Base-by-base conservation (phyloP, 2,113 vertebrate species). In the Loxodonta africana region DNA sequence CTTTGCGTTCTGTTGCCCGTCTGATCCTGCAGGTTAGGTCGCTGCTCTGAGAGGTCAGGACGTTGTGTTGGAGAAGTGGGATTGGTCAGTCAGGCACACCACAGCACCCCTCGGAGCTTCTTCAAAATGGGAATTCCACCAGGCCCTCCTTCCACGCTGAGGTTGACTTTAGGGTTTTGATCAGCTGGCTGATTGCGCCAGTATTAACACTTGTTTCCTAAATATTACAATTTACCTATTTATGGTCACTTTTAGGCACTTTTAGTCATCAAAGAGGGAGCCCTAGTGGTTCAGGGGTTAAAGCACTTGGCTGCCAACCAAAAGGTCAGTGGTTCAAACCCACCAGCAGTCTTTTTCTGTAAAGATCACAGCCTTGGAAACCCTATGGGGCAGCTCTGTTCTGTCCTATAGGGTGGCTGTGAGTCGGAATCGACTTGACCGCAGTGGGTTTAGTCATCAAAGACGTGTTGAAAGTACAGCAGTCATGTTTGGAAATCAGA, bases 171-270 rank as follows among this genome's bases (percentile, higher is more conserved):
- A 51, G 33, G 20, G 46, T 44, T 88, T 91, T 57, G 12, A 65
- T 83, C 63, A 92, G 28, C 53, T 88, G 14, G n/a, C 81, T 90
- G 92, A 91, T 67, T 94, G 44, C 96, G 44, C 46, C 51, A 83
- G 14, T 92, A 83, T 83, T 97, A 91, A 97, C 88, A 95, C 37
- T 89, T 95, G 84, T 46, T 92, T 85, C 74, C 71, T 83, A 44
- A 94, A 8, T 46, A 8, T 63, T 89, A 33, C 14, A 9, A 80
- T 69, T 89, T 33, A 53, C 80, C 87, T 74, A 90, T 73, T 97
- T 63, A 78, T 3, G 95, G 33, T 95, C 51, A 63, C 73, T 86
- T 65, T 91, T 80, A 87, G 74, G 37, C 33, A 67, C 51, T 84
- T 83, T 69, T 37, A 67, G 18, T 77, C 77, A 83, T 85, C 78